A percentile compares a stretch with the other conserved stretches of the same genome.
Conservation (phyloP, 2,797 vertebrate genomes). For the Chrysocyon brachyurus region DNA sequence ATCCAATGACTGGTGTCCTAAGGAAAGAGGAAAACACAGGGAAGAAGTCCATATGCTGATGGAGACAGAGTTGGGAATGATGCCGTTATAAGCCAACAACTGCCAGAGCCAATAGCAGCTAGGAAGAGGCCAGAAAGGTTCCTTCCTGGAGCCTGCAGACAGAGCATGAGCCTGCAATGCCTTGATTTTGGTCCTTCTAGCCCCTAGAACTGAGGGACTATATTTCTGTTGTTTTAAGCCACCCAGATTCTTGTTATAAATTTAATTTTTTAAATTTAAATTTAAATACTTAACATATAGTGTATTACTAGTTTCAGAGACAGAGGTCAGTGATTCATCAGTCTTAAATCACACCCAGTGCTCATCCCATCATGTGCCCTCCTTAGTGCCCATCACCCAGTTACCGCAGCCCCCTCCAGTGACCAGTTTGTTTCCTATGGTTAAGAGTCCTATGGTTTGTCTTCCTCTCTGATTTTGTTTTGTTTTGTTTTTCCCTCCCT, state of each 20-base stretch:
- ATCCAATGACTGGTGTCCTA: not conserved
- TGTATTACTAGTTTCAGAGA: no score
- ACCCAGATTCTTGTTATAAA: not conserved
- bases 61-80: not conserved
- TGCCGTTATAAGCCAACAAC: not conserved
- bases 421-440: no score
- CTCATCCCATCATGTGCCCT: no score
- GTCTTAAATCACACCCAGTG: no score
- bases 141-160: not conserved
- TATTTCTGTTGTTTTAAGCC: slow-evolving; percentile 1
- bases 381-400: no score
- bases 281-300: no score
- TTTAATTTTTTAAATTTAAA: no score
- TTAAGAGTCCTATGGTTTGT: no score
- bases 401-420: no score
- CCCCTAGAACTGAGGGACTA: not conserved
- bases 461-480: no score
- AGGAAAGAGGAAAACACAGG: not conserved
- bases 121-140: not conserved
- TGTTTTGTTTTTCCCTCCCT: no score
- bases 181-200: not conserved
- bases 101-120: not conserved
- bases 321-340: no score
- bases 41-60: not conserved
- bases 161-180: not conserved